Base-by-base conservation (phyloP, 2,113 vertebrate species). In the Chaenocephalus aceratus region DNA sequence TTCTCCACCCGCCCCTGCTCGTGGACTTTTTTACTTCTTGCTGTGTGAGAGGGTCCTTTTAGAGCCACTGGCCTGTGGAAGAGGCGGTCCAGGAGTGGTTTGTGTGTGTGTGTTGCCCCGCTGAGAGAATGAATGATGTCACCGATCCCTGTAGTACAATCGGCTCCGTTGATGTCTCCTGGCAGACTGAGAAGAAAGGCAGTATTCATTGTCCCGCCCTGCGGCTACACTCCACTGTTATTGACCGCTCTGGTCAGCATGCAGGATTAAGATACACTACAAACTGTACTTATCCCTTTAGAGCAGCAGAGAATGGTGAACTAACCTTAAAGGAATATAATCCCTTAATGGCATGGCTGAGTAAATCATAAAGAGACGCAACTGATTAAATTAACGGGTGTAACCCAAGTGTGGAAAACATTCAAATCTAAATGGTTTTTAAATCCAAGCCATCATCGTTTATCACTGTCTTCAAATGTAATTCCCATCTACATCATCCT, bases 51-150 rank as follows among this genome's bases (percentile, higher is more conserved):
- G 69, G 64, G 79, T 79, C 60, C 69, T 79, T 77, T 90, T 61
- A 72, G 83, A 80, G 58, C 61, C 30, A 52, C 41, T 83, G 5
- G 64, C 36, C 64, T 69, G 59, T 57, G 73, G 81, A 80, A 65
- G 56, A 30, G 52, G 63, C 1, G 21, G 49, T n/a, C 59, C 1
- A 54, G 15, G 51, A 61, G 34, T 44, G 56, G 36, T 30, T 23
- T 36, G 57, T 59, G 41, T 62, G 11, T 75, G 77, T 60, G 72
- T 60, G 36, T 77, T 80, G 79, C 72, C 79, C 82, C 81, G 53
- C 77, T 71, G 72, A 81, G 71, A 84, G 86, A 81, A 59, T 74
- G 80, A 88, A 87, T 92, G 89, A 90, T 88, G 92, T 93, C 91
- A 92, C 80, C 66, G 15, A 48, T 77, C 81, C 68, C 76, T 61